A percentile compares a stretch with the other conserved stretches of the same genome.
phyloP scores from a whole-genome alignment of 2,113 vertebrate genomes.

The Hyperoodon ampullatus region DNA sequence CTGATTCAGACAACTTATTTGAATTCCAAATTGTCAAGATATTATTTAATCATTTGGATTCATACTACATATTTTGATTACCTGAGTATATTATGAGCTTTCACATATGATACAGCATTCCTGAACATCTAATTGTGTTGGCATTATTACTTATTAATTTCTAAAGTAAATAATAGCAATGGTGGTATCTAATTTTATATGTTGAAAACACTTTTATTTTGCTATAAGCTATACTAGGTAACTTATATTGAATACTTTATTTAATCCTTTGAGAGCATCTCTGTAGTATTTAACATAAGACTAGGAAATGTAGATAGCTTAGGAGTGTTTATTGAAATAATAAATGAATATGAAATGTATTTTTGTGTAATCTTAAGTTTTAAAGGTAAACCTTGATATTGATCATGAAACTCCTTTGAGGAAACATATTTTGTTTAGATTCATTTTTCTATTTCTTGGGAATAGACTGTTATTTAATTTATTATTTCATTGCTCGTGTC shows the following conservation, averaged over 20 bases:
- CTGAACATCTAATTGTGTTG: neutral
- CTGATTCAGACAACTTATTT: neutral
- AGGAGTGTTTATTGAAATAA: neutral
- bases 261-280: neutral
- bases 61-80: neutral
- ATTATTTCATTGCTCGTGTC: neutral
- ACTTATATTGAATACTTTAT: neutral
- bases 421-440: neutral
- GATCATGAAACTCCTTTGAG: neutral
- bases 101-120: neutral
- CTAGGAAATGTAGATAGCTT: neutral
- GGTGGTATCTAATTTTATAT: neutral
- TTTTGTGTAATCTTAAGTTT: neutral
- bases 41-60: neutral
- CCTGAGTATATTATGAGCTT: neutral
- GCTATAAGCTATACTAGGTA: neutral
- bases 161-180: neutral
- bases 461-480: neutral
- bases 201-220: neutral
- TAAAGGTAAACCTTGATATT: neutral
- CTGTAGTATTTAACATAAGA: neutral
- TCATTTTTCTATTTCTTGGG: neutral
- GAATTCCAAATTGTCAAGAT: neutral
- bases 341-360: neutral
- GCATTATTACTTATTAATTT: neutral